Base-by-base conservation (phyloP, 2,113 vertebrate species). In the Cyphomyrus discorhynchus region DNA sequence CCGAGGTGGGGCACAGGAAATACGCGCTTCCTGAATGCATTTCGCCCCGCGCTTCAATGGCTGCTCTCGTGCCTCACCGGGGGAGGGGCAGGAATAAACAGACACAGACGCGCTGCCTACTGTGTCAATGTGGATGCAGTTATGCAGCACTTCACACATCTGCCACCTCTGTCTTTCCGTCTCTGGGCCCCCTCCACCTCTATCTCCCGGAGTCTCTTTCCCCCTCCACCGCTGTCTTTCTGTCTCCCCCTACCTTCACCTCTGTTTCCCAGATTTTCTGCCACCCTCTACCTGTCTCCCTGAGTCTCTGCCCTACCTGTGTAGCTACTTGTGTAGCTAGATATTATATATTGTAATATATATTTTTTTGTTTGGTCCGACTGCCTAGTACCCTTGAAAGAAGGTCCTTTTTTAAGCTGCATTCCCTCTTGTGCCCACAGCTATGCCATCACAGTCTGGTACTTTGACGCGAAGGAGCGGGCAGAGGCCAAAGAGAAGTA, bases 381-480 rank as follows among this genome's bases (percentile, higher is more conserved):
- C 62, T 88, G 58, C 39, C 3, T 42, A 5, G 24, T 62, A 88
- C 15, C 50, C 1, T 19, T 83, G 19, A 52, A 17, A 39, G 31
- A 46, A 45, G 52, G 56, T 58, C 9, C 53, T 24, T 56, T 49
- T 62, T 50, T 21, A 89, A 89, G 62, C 84, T 39, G 21, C 42
- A 7, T 89, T 31, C 85, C 2, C 50, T 58, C 80, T 83, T 89
- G 74, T 92, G 74, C 90, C 19, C 92, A 88, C 93, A 98, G 97
- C 92, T 98, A 97, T 91, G 97, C 97, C 93, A 98, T 98, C 95
- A 98, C 97, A 24, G 97, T 98, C 94, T 98, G 97, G 97, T 98
- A 98, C 96, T 98, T 98, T 92, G 97, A 98, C 91, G 97, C 97
- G 90, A 97, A 98, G 95, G 97, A 98, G 93, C 93, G 97, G 91